Conservation (phyloP, 2,113 vertebrate species). For the Myotis lucifugus region DNA sequence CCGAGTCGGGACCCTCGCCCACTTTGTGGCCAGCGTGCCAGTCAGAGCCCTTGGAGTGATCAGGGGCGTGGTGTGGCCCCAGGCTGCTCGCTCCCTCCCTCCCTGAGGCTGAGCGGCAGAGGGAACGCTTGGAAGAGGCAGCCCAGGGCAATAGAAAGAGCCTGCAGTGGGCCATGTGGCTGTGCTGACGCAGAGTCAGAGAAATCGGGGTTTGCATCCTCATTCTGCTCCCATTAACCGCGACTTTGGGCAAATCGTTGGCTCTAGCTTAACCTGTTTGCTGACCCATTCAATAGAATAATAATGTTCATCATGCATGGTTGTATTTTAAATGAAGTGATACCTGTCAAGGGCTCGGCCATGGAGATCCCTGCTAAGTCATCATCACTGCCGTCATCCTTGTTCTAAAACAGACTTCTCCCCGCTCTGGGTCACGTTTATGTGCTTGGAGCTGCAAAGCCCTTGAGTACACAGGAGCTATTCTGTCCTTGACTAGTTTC, state of each 20-base stretch:
- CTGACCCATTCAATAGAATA: neutral
- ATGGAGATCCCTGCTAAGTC: neutral
- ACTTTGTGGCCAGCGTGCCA: neutral
- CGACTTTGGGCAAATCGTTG: neutral
- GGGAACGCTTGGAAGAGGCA: neutral
- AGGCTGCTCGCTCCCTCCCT: too few species aligned
- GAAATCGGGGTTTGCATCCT: neutral
- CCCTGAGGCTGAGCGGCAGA: neutral
- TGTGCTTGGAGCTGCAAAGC: neutral
- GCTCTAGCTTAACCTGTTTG: neutral
- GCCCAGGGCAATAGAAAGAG: neutral
- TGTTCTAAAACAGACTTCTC: neutral
- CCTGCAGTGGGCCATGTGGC: neutral
- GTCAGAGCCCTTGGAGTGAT: neutral
- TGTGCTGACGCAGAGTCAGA: neutral
- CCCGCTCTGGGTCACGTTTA: neutral
- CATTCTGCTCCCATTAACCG: neutral
- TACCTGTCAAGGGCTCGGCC: neutral
- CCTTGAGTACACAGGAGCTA: neutral
- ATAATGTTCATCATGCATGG: neutral
- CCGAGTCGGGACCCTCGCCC: neutral
- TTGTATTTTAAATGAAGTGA: neutral
- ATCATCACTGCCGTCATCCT: neutral
- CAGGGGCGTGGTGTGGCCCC: rapidly evolving
- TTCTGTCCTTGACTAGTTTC: neutral